Percentiles rank a stretch among this genome's conserved stretches.
These are phyloP conservation scores for Perizoma affinitatum DNA, from an alignment of 2,888 invertebrate genomes.

Conservation along the genomic window DNA sequence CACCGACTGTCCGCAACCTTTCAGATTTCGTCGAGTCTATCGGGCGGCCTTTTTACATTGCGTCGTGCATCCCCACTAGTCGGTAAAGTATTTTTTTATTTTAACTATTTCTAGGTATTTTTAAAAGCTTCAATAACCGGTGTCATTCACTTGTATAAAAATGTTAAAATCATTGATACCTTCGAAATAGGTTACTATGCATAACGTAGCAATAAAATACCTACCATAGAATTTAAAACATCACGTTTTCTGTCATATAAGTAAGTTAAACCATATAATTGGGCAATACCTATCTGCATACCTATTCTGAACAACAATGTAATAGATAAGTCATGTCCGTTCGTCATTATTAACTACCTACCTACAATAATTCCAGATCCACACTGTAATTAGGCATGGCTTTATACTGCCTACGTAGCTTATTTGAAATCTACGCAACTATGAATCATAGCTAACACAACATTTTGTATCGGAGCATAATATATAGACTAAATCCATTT, in stretches of 20 bases:
- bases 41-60: no score
- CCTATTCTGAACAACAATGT: slow-evolving; percentile 14
- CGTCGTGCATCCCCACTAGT: no score
- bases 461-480: slow-evolving; percentile 24
- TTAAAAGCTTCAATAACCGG: no score
- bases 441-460: slow-evolving; percentile 51
- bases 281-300: slow-evolving; percentile 11
- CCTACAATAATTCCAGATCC: slow-evolving; percentile 38
- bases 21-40: no score
- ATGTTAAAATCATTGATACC: no score
- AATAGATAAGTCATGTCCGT: slow-evolving; percentile 27
- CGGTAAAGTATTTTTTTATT: no score
- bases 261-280: slow-evolving; percentile 9
- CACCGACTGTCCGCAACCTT: no score
- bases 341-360: slow-evolving; percentile 25
- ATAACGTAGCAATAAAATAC: neutral
- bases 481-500: no score
- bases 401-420: slow-evolving; percentile 41
- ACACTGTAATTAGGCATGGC: slow-evolving; percentile 46
- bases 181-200: no score
- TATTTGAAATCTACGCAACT: slow-evolving; percentile 50
- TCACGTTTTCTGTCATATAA: slow-evolving; percentile 8
- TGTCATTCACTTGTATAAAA: no score
- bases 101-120: no score
- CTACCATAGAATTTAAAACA: neutral